These are phyloP conservation scores for Lasioglossum oenotherae DNA, from an alignment of 2,888 invertebrate genomes.

Conservation along the genomic window DNA sequence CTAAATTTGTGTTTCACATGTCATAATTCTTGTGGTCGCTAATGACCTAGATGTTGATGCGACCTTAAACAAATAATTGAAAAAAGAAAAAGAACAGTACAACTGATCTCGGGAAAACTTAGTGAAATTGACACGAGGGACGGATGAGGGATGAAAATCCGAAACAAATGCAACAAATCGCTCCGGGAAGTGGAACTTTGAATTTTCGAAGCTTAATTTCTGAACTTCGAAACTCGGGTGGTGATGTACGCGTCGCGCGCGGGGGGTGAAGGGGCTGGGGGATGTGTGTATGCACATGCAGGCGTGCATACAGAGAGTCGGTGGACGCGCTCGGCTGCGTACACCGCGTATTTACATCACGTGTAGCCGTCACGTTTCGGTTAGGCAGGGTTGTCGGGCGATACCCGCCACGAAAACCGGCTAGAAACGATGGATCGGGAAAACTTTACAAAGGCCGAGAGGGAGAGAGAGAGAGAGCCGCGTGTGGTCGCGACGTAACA, in stretches of 20 bases:
- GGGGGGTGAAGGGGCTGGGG: not conserved
- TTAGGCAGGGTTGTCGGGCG: constrained; percentile 41
- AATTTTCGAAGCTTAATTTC: not conserved
- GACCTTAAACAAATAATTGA: no score
- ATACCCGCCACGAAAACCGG: constrained; percentile 47
- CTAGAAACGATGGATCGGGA: constrained; percentile 52
- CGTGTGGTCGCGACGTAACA: constrained; percentile 34
- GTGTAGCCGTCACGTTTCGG: constrained; percentile 54
- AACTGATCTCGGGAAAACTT: no score
- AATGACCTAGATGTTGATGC: no score
- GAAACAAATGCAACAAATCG: no score
- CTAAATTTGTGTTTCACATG: no score
- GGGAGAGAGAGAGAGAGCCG: not conserved
- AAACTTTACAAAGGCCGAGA: constrained; percentile 38
- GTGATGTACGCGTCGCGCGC: not conserved
- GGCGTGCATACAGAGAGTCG: constrained; percentile 6
- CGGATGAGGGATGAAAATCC: no score
- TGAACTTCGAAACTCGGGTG: not conserved
- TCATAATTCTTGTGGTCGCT: no score
- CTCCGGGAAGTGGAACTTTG: no score
- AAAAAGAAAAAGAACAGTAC: no score
- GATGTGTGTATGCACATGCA: not conserved
- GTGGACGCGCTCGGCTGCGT: constrained; percentile 27
- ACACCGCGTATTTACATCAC: constrained; percentile 50
- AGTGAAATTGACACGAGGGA: no score